Evolutionary conservation across 2,113 vertebrate species (phyloP).

Genomic region (Balaenoptera acutorostrata): DNA sequence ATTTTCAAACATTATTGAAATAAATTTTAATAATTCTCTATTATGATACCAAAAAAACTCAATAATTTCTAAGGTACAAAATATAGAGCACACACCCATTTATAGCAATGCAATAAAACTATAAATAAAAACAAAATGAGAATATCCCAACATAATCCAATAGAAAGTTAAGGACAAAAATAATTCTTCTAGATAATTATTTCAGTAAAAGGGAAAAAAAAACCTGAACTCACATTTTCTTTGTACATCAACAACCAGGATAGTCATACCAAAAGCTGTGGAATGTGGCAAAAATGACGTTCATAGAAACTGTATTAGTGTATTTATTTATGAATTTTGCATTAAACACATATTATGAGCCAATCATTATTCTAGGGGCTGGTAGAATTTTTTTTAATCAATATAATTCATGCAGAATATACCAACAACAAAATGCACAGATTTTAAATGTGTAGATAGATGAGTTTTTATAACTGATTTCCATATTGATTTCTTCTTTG

Average conservation of each 20-base stretch:
- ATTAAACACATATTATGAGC: not conserved
- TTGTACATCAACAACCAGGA: not conserved
- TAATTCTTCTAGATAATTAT: not conserved
- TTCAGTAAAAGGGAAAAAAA: not conserved
- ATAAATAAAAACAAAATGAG: not conserved
- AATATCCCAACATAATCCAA: not conserved
- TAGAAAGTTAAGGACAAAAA: not conserved
- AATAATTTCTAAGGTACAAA: not conserved
- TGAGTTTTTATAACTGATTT: not conserved
- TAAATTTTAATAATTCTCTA: not conserved
- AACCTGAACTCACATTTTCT: not conserved
- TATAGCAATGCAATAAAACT: not conserved
- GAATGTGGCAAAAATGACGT: not conserved
- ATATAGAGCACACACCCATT: not conserved
- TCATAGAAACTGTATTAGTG: not conserved
- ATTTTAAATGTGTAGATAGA: not conserved
- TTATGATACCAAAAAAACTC: not conserved
- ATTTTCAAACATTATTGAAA: not conserved
- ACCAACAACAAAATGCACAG: not conserved
- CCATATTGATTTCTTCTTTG: not conserved
- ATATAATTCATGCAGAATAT: not conserved
- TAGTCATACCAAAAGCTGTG: not conserved
- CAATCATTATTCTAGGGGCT: not conserved
- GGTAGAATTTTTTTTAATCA: not conserved
- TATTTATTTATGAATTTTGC: not conserved